Evolutionary conservation across 2,113 vertebrate species (phyloP), one percentile per base, ranked within the genome.

Genomic region (Petromus typicus): DNA sequence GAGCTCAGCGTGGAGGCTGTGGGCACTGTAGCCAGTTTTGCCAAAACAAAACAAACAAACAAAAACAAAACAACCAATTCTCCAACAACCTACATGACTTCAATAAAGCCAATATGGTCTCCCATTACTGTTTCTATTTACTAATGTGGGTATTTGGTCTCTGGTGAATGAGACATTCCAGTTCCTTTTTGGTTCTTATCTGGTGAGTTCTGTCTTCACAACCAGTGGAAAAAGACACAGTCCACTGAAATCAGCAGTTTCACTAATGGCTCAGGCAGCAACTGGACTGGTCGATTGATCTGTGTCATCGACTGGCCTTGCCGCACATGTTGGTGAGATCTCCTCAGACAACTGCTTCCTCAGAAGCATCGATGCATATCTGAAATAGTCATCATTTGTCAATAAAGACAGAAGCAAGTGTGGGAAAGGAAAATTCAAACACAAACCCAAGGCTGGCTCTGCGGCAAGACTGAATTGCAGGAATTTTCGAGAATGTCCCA

Each of bases 251-350:
- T 75, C 23, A 40, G 57, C 1, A 27, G 32, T 4, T 32, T 16
- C 5, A 1, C 25, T 9, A 40, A 3, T 0, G 18, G 9, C 56
- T 57, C n/a, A 20, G 23, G 7, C 4, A 10, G 27, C 4, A 30
- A 48, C 25, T 12, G 34, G 18, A 2, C 18, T 11, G 34, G 16
- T 7, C 32, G 40, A 13, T 8, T 18, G 37, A 22, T 51, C 7
- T 67, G 54, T 8, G 51, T 14, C 2, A 4, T 12, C 27, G 54
- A 54, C 30, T 20, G 16, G 4, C 17, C 5, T 64, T 27, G 5
- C 4, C 27, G 40, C 5, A 5, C 5, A 32, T 37, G 12, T 6
- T 6, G 16, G 66, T 23, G 11, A 75, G 12, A 12, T 25, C 27
- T 7, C 40, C 7, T 57, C 73, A 51, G 27, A 14, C 32, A 64